phyloP scores from a whole-genome alignment of 2,888 invertebrate species.

The Euspilapteryx auroguttella region DNA sequence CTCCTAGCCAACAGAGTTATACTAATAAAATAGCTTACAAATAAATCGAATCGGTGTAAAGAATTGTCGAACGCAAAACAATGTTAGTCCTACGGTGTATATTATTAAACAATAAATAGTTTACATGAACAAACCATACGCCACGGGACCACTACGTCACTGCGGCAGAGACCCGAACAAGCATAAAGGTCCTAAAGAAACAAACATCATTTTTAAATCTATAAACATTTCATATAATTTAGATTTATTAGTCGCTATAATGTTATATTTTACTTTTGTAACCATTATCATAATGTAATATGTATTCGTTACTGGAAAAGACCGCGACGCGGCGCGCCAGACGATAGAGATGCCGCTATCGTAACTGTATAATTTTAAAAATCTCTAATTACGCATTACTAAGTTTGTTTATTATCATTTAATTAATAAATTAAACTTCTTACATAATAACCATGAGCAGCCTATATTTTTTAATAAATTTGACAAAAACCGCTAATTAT shows the following conservation, averaged over 20 bases:
- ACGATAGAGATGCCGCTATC: constrained; percentile 41
- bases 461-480: constrained; percentile 58
- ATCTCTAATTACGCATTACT: constrained; percentile 60
- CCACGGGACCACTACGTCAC: too few species aligned
- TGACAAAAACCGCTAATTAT: constrained; percentile 54
- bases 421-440: constrained; percentile 58
- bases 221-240: constrained; percentile 63
- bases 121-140: constrained; percentile 42
- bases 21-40: constrained; percentile 17
- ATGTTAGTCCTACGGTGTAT: constrained; percentile 56
- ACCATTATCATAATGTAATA: constrained; percentile 60
- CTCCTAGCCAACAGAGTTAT: constrained; percentile 62
- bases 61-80: constrained; percentile 58
- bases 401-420: constrained; percentile 58
- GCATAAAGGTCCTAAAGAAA: constrained; percentile 55
- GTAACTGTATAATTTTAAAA: constrained; percentile 62
- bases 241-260: constrained; percentile 60
- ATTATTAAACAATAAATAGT: constrained; percentile 33
- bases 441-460: constrained; percentile 58
- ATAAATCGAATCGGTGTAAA: constrained; percentile 58
- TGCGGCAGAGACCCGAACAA: too few species aligned
- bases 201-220: constrained; percentile 55
- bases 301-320: constrained; percentile 55
- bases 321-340: constrained; percentile 15
- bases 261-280: constrained; percentile 61